Evolutionary conservation across 2,113 vertebrate genomes (phyloP).

Genomic region (Anguilla rostrata): DNA sequence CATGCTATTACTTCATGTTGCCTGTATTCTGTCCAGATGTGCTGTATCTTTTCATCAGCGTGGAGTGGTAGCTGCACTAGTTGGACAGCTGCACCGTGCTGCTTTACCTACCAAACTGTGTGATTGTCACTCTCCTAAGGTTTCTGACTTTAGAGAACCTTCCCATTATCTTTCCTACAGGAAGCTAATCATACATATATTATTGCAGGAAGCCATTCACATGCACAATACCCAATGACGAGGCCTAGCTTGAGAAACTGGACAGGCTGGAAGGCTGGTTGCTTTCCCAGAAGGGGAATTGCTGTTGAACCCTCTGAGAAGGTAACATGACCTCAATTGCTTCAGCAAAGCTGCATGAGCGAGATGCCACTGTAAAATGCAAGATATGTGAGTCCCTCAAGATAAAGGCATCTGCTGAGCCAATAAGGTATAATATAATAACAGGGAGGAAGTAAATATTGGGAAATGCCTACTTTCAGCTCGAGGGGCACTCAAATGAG

Average conservation of each 20-base stretch:
- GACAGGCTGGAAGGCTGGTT: neutral
- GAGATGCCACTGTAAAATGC: neutral
- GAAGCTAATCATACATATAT: neutral
- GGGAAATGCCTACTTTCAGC: neutral
- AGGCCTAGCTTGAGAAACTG: neutral
- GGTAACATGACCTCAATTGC: neutral
- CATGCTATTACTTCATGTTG: conserved; percentile 62
- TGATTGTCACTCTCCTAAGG: neutral
- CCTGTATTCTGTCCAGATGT: conserved; percentile 73
- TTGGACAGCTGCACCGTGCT: conserved; percentile 62
- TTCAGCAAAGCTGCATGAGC: neutral
- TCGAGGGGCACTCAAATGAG: neutral
- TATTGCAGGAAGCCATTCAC: neutral
- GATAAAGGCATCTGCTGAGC: neutral
- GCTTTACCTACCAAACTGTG: conserved; percentile 39
- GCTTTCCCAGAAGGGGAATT: neutral
- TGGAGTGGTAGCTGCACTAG: conserved; percentile 52
- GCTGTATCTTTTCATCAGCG: conserved; percentile 60
- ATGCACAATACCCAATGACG: neutral
- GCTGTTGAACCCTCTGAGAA: neutral
- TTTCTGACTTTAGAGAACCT: conserved; percentile 22
- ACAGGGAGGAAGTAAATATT: neutral
- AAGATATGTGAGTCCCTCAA: neutral
- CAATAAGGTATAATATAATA: neutral
- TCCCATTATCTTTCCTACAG: conserved; percentile 30